Percentiles rank a stretch among this genome's conserved stretches.
Evolutionary conservation across 2,797 vertebrate genomes (phyloP).

Genomic region (Lacerta bilineata): DNA sequence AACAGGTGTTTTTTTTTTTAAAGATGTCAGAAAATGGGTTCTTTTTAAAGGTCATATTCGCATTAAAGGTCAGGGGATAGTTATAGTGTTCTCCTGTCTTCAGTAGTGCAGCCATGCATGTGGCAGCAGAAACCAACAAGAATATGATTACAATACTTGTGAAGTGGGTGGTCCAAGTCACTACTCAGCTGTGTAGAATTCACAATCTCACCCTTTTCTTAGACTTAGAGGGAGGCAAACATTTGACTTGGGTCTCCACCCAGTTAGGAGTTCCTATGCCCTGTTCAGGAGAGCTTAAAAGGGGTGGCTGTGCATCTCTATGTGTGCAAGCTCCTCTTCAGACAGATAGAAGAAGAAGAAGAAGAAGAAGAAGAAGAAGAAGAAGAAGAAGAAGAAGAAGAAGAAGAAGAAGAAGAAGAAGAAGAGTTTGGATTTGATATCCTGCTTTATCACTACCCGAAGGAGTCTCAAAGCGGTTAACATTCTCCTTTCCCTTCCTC

Average conservation of each 20-base stretch:
- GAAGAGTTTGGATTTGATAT: no score
- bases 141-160: background rate
- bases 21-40: background rate
- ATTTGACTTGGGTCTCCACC: background rate
- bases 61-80: background rate
- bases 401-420: no score
- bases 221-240: background rate
- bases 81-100: background rate
- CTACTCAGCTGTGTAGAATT: background rate
- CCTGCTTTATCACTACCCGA: no score
- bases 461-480: no score
- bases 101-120: background rate
- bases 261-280: background rate
- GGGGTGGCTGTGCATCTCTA: no score
- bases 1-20: background rate
- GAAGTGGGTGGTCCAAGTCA: background rate
- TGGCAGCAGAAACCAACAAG: background rate
- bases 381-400: no score
- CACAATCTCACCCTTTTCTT: background rate
- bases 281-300: no score
- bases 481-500: no score
- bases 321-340: no score
- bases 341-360: no score
- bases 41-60: background rate
- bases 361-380: no score